These are phyloP conservation scores for Chionodraco myersi DNA, from an alignment of 2,113 vertebrate species.

Conservation along the genomic window DNA sequence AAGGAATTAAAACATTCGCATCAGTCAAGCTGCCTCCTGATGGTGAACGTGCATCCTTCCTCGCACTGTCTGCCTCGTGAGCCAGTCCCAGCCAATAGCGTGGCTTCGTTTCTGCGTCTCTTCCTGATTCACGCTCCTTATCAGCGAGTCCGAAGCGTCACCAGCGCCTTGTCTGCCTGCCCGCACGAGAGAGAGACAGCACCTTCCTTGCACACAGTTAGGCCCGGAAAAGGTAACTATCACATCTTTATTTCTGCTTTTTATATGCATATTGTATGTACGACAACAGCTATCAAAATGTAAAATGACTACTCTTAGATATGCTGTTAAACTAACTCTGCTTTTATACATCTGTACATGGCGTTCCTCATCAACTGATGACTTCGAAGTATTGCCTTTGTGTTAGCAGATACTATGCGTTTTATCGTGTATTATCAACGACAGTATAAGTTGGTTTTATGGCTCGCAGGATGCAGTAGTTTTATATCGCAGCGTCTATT, in stretches of 20 bases:
- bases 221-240: conserved; percentile 74
- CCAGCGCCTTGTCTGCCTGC: conserved; percentile 74
- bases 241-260: not conserved
- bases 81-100: conserved; percentile 69
- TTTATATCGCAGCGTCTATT: conserved; percentile 68
- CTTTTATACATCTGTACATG: not conserved
- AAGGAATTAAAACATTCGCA: conserved; percentile 20
- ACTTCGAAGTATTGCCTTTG: conserved; percentile 38
- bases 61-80: conserved; percentile 58
- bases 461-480: conserved; percentile 39
- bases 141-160: conserved; percentile 34
- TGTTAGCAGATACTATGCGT: not conserved
- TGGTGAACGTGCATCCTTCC: conserved; percentile 70
- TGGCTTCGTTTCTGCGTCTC: not conserved
- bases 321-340: not conserved
- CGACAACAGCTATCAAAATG: fast-evolving
- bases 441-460: not conserved
- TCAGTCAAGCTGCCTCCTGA: conserved; percentile 1
- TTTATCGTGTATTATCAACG: not conserved
- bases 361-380: not conserved
- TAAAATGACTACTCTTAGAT: fast-evolving
- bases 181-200: conserved; percentile 65
- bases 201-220: conserved; percentile 76
- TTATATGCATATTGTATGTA: fast-evolving
- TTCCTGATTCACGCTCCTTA: conserved; percentile 72